Evolutionary conservation across 1,140 invertebrate genomes (phyloP).

Genomic region (Drosophila asahinai): DNA sequence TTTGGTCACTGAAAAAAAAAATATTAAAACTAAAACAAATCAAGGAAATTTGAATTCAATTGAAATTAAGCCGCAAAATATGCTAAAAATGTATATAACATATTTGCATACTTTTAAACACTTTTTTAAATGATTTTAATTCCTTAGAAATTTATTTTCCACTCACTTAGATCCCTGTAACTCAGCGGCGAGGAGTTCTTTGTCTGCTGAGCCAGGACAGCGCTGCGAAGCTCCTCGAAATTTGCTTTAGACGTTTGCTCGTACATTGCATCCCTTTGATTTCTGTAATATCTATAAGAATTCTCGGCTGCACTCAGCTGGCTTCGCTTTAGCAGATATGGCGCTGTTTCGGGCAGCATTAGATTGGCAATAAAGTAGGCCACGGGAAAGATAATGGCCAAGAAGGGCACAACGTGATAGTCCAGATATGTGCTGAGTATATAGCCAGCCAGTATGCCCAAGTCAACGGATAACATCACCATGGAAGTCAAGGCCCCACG

Average conservation of each 20-base stretch:
- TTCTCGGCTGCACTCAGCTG: constrained; percentile 88
- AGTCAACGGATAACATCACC: constrained; percentile 92
- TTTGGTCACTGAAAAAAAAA: constrained; percentile 42
- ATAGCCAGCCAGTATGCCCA: constrained; percentile 93
- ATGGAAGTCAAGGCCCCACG: constrained; percentile 92
- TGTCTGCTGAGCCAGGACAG: constrained; percentile 46
- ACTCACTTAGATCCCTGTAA: constrained; percentile 69
- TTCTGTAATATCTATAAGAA: constrained; percentile 86
- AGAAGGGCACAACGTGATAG: constrained; percentile 89
- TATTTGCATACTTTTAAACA: neutral
- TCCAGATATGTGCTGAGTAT: constrained; percentile 88
- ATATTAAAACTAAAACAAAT: neutral
- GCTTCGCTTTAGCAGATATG: constrained; percentile 88
- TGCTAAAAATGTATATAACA: too few relatives aligned
- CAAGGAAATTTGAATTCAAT: neutral
- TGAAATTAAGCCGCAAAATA: too few relatives aligned
- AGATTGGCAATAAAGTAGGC: constrained; percentile 88
- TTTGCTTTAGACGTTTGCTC: constrained; percentile 9
- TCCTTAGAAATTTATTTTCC: too few relatives aligned
- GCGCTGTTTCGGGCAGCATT: constrained; percentile 93
- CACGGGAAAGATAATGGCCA: constrained; percentile 89
- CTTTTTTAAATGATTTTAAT: neutral
- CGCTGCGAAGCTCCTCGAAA: constrained; percentile 54
- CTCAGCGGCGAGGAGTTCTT: constrained; percentile 22
- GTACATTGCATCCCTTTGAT: constrained; percentile 12